phyloP scores from a whole-genome alignment of 2,113 vertebrate species.

The Scopus umbretta region DNA sequence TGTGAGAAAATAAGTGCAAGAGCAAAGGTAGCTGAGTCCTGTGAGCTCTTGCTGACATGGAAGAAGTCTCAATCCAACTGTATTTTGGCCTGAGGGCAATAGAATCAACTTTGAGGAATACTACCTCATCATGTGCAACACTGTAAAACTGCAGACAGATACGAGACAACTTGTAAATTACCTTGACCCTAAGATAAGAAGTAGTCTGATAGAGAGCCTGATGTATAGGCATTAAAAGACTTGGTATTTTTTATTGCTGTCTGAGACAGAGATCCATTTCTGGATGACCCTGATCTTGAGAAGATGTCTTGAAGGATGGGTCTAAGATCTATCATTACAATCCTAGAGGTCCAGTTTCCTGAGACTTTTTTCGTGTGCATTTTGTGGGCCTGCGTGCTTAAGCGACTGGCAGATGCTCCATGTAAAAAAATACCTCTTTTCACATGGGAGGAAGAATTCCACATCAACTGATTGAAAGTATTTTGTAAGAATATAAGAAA shows the following conservation, averaged over 20 bases:
- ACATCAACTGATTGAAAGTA: not conserved
- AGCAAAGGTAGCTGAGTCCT: not conserved
- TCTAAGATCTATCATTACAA: not conserved
- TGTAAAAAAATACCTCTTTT: not conserved
- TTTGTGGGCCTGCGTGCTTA: not conserved
- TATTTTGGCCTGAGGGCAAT: not conserved
- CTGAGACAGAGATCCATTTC: not conserved
- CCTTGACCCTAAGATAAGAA: not conserved
- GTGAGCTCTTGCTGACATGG: not conserved
- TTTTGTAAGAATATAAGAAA: not conserved
- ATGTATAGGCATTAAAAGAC: not conserved
- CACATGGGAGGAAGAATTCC: not conserved
- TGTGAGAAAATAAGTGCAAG: not conserved
- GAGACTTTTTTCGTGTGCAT: not conserved
- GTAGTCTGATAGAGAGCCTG: not conserved
- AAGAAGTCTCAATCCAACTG: not conserved
- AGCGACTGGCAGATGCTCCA: not conserved
- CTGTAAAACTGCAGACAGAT: not conserved
- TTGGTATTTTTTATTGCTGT: not conserved
- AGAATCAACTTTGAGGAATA: not conserved
- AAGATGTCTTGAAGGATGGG: not conserved
- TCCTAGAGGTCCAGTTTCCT: not conserved
- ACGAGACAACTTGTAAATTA: not conserved
- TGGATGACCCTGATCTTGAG: not conserved
- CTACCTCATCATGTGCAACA: not conserved